Evolutionary conservation across 2,113 vertebrate species (phyloP), one percentile per base, ranked within the genome.

Genomic region (Eclectus roratus): DNA sequence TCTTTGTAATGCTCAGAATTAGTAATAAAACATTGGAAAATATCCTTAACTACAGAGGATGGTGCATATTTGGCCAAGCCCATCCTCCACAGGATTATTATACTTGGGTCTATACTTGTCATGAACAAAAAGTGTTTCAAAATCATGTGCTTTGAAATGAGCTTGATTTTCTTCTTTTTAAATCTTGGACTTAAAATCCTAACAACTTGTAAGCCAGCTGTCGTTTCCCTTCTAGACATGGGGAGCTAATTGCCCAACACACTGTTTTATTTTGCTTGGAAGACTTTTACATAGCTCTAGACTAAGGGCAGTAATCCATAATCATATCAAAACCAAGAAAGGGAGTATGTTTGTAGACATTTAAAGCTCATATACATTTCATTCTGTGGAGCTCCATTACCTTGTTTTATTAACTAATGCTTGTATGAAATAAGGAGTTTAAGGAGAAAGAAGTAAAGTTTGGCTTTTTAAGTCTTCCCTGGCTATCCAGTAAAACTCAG

Each of bases 211-310:
- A 70, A 65, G 76, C 61, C 65, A 80, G 33, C 27, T 89, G 47
- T 94, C 7, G 0, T 78, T 91, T 31, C 25, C 61, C 68, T 85
- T 80, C 44, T 85, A 79, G 78, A 85, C 47, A 29, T 28, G 63
- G 28, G 44, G 29, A 94, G 35, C 27, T 89, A 33, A 33, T 74
- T 89, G 63, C 43, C 58, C 27, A 88, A 12, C 10, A n/a, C 1
- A 7, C 23, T 72, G 13, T 83, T 88, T 76, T 93, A 27, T 92
- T 91, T 91, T 91, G 41, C 29, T 88, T 97, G 85, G 80, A 82
- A 74, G 49, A 61, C 28, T 93, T 82, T 37, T 49, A 27, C 13
- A 4, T 50, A 78, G 31, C 76, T 90, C 24, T 81, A 53, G 61
- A 41, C 53, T 21, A 71, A 44, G 29, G 65, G 35, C 80, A 55